Conservation (phyloP, 2,888 invertebrate genomes). For the Copidosoma aretas region DNA sequence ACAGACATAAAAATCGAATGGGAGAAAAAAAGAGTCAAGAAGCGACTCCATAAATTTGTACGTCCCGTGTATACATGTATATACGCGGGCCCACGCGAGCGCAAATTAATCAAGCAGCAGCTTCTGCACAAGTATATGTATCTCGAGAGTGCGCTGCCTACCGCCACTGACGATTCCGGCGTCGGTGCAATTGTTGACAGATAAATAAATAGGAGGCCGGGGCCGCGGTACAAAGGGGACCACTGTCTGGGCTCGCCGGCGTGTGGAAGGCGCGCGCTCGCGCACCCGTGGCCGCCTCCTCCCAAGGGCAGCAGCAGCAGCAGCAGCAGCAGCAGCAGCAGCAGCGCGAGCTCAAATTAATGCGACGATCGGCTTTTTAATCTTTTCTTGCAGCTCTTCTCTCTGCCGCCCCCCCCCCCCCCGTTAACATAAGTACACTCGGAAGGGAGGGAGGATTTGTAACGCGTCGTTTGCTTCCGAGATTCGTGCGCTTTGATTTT, state of each 20-base stretch:
- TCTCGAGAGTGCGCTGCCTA: slow-evolving; percentile 18
- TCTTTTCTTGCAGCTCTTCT: not conserved
- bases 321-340: no score
- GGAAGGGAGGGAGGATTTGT: no score
- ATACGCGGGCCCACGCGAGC: no score
- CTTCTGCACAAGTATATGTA: no score
- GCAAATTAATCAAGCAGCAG: slow-evolving; percentile 40
- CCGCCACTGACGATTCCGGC: slow-evolving; percentile 46
- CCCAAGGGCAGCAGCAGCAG: no score
- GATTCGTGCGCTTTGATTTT: no score
- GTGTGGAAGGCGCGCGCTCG: slow-evolving; percentile 49
- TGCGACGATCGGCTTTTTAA: not conserved
- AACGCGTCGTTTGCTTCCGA: no score
- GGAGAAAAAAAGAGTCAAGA: no score
- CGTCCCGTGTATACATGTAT: no score
- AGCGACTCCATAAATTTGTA: no score
- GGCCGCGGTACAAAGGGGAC: slow-evolving; percentile 49
- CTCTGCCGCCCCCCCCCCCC: not conserved
- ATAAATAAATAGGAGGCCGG: slow-evolving; percentile 57
- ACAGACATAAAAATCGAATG: no score
- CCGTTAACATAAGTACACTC: no score
- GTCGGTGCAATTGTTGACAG: slow-evolving; percentile 58
- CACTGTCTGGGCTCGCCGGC: slow-evolving; percentile 50
- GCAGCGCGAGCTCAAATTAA: slow-evolving; percentile 43
- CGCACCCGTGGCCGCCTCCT: slow-evolving; percentile 31